Conservation (phyloP, 2,113 vertebrate species). For the Antigone vipio region DNA sequence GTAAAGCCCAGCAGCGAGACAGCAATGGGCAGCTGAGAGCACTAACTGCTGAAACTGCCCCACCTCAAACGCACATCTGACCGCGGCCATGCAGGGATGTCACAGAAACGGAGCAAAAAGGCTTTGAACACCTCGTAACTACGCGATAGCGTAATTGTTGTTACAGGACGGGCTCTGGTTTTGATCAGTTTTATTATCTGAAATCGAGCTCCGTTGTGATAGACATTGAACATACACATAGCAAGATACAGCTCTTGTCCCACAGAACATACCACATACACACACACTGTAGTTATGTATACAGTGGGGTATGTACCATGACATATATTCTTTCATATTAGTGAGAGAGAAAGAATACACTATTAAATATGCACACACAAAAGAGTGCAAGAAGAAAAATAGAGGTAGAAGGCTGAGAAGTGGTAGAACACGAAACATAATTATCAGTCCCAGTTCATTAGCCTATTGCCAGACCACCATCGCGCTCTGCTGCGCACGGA, state of each 20-base stretch:
- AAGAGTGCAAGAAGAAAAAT: background rate
- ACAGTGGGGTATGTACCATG: rapidly evolving
- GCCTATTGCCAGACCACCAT: background rate
- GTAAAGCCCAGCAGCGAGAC: background rate
- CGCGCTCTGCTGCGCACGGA: background rate
- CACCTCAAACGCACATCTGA: background rate
- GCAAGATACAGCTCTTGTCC: background rate
- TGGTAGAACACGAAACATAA: background rate
- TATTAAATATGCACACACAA: no score
- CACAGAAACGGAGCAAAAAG: background rate
- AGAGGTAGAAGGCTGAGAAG: background rate
- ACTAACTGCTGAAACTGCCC: background rate
- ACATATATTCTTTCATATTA: background rate
- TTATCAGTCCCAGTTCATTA: background rate
- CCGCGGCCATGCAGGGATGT: background rate
- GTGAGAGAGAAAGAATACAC: background rate
- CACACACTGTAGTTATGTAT: rapidly evolving
- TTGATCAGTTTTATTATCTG: slow-evolving; percentile 35
- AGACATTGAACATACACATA: slow-evolving; percentile 33
- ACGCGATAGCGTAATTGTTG: background rate
- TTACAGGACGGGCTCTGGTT: slow-evolving; percentile 37
- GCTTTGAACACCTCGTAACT: slow-evolving; percentile 50
- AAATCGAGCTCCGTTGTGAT: background rate
- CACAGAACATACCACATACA: background rate
- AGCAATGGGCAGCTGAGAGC: background rate